Base-by-base conservation (phyloP, 2,113 vertebrate genomes). In the Malurus melanocephalus region DNA sequence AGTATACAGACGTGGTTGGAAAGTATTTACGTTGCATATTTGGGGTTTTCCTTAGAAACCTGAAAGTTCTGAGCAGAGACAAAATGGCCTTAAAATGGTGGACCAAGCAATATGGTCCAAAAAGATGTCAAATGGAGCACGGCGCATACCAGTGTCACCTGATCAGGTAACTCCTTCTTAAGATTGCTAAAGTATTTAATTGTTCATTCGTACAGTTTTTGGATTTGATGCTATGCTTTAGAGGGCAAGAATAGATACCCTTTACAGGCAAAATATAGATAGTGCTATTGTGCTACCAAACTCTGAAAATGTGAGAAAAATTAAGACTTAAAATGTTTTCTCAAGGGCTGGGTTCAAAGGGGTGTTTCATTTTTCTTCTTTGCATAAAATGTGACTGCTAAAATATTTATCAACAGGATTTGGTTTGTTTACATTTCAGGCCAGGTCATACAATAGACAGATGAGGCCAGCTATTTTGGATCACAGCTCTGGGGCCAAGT, bases 101-200 rank as follows among this genome's bases (percentile, higher is more conserved):
- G 99, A 99, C 91, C 99, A 99, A 96, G 99, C 99, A 35, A 99
- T 99, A 95, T 99, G 99, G 99, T 99, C 99, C 67, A 99, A 99
- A 95, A 99, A 99, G 97, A 99, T 99, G 99, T 99, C 99, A 2
- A 99, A 99, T 14, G 99, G 99, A 6, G 98, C 98, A 26, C 97
- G 99, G 81, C 97, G 99, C 90, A 99, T 99, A 38, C 99, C 99
- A 2, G 99, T 98, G 83, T 98, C 98, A 48, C 98, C 99, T 53
- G 99, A 99, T 79, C 99, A 99, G 98, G 99, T 99, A 95, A 77
- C 20, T 61, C 21, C 27, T 75, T 78, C 88, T 57, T 52, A 38
- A 68, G 9, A 18, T 46, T 48, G 27, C 40, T 87, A 48, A 35
- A 21, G 27, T 51, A 10, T 51, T 89, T 16, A 22, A 21, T 32